Base-by-base conservation (phyloP, 2,113 vertebrate genomes). In the Corythornis cristatus region DNA sequence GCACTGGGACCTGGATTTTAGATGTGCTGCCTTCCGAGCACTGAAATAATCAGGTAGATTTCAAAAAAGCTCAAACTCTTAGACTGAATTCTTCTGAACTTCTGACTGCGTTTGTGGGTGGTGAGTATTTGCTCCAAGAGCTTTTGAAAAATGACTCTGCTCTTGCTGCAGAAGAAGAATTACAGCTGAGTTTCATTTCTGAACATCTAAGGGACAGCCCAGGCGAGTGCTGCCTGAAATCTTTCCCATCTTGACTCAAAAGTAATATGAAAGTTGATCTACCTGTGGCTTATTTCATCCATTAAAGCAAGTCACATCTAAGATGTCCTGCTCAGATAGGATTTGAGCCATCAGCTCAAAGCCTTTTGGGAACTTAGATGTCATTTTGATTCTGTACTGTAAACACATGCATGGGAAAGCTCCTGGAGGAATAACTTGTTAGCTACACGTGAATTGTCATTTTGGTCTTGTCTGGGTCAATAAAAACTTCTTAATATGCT, bases 401-500 rank as follows among this genome's bases (percentile, higher is more conserved):
- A 93, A 97, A 91, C 53, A 73, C 11, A 62, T 3, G 33, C 40
- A 76, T 67, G 72, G 93, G 92, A 71, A 86, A 96, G 61, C 78
- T 97, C 93, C 88, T 71, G 70, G 95, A 96, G 76, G 83, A 89
- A 72, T 88, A 97, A 89, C 94, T 97, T 84, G 68, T 97, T 94
- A 97, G 94, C 92, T 67, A 86, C 8, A 95, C 89, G 33, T 86
- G 89, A 90, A 95, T 95, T 70, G 67, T 88, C 83, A 87, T 92
- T 92, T 96, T 95, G 82, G 89, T 89, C 76, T 91, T 94, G 91
- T 95, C 90, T 37, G 60, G 67, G 82, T 96, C 81, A 84, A 90
- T 70, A 86, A 90, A 94, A 96, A 85, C 86, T 93, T 95, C 88
- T 87, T 95, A 91, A 95, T 89, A 88, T 6, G 92, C 90, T 65